These are phyloP conservation scores for Istiophorus platypterus DNA, from an alignment of 2,113 vertebrate genomes.

Conservation along the genomic window DNA sequence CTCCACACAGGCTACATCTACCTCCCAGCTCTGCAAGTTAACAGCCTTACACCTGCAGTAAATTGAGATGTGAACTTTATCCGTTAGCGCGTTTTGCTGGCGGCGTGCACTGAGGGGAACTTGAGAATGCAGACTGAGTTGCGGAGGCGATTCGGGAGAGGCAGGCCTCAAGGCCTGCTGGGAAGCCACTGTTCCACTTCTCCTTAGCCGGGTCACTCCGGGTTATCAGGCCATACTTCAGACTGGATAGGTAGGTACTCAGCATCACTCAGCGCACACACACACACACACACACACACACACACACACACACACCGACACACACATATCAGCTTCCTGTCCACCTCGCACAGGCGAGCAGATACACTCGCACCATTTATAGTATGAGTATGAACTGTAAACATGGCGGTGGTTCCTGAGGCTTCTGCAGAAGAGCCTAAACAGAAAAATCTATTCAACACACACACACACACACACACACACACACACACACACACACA, in stretches of 20 bases:
- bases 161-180: conserved; percentile 63
- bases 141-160: conserved; percentile 42
- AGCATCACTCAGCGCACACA: conserved; percentile 71
- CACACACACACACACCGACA: conserved; percentile 56
- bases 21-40: background rate
- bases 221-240: conserved; percentile 75
- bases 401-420: conserved; percentile 61
- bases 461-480: conserved; percentile 33
- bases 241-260: conserved; percentile 68
- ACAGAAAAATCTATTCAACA: conserved; percentile 57
- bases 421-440: conserved; percentile 52
- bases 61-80: conserved; percentile 60
- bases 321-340: conserved; percentile 44
- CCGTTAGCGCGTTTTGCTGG: conserved; percentile 51
- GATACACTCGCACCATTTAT: conserved; percentile 61
- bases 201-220: conserved; percentile 74
- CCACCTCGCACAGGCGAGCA: conserved; percentile 41
- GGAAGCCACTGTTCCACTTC: conserved; percentile 73
- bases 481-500: conserved; percentile 41
- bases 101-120: conserved; percentile 48
- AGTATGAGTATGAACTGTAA: conserved; percentile 61
- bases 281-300: conserved; percentile 57
- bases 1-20: background rate
- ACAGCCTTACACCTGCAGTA: conserved; percentile 33
- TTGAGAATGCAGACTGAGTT: conserved; percentile 29